Evolutionary conservation across 2,797 vertebrate genomes (phyloP), one percentile per base, ranked within the genome.

Genomic region (Streptopelia turtur): DNA sequence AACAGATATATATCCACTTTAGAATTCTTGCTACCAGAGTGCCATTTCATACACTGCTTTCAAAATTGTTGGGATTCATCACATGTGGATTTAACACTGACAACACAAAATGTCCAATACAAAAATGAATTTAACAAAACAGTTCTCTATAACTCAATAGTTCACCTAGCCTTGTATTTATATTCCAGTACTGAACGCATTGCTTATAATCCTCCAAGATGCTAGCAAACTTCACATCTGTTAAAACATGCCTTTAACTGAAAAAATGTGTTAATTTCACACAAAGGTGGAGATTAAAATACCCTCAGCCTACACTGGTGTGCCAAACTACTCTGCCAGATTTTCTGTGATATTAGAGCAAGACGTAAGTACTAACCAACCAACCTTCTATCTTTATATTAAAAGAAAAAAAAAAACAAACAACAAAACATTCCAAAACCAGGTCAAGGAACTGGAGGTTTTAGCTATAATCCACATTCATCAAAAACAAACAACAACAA

Each of bases 51-150:
- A 59, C 6, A 28, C 0, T 53, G n/a, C 23, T 89, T 64, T 96
- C 61, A 57, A 68, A 87, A 74, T 8, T 68, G 41, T 1, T 85
- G 22, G 18, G 49, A 72, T 59, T 71, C 17, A 59, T 43, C 61
- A 63, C 33, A 31, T 0, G 0, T 11, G 33, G 23, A 83, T 23
- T 83, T 39, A 22, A 77, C 25, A 11, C 0, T 11, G n/a, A 64
- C 31, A 77, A 65, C 33, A 74, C 12, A 75, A 72, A 65, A 63
- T 4, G 11, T 71, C 33, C 61, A 86, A 24, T 3, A 24, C 5
- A 53, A 74, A 79, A 92, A 50, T 24, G 2, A 53, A 75, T 71
- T 28, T n/a, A 68, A 43, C 16, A 30, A 13, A 84, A 61, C 8
- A 63, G 24, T 57, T 80, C 53, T 25, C 25, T 45, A 3, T 52